Evolutionary conservation across 2,113 vertebrate species (phyloP), one percentile per base, ranked within the genome.

Genomic region (Harpagus bidentatus): DNA sequence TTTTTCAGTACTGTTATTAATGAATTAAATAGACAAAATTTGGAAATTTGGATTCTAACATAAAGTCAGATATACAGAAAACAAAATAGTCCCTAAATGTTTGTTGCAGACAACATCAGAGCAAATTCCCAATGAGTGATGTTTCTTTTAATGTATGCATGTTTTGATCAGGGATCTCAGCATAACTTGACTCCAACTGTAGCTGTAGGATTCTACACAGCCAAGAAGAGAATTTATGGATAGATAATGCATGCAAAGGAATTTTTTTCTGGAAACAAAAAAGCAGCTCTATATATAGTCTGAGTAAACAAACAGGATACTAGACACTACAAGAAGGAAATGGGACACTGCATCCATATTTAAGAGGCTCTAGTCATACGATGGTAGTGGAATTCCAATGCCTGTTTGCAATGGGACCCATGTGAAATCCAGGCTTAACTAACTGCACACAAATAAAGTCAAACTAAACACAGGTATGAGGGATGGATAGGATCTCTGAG

Each of bases 161-260:
- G 34, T 92, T 96, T 96, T 93, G 85, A 90, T 90, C 67, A 86
- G 50, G 11, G 63, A 70, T 90, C 90, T 86, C 59, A 58, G 59
- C 45, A 45, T 47, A 91, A 72, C 69, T 83, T 78, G 53, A 71
- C 52, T 95, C 63, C 69, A 79, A 13, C 38, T 20, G 23, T 47
- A 90, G 67, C 67, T 87, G 47, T 63, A 76, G 47, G 32, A 16
- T 91, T 65, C 56, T 65, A 43, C 23, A 55, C 8, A 86, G 52
- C 14, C 71, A 88, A 82, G 20, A 82, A 28, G 53, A 31, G 9
- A 10, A 70, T 90, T 73, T 90, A 34, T 43, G 38, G 79, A 34
- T 29, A 78, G 55, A 63, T 45, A 80, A 70, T 34, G 7, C 21
- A 86, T 71, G 83, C 23, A 86, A 86, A 81, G 10, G 7, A 47